A percentile compares a stretch with the other conserved stretches of the same genome.
These are phyloP conservation scores for Scortum barcoo DNA, from an alignment of 2,113 vertebrate species.

Conservation along the genomic window DNA sequence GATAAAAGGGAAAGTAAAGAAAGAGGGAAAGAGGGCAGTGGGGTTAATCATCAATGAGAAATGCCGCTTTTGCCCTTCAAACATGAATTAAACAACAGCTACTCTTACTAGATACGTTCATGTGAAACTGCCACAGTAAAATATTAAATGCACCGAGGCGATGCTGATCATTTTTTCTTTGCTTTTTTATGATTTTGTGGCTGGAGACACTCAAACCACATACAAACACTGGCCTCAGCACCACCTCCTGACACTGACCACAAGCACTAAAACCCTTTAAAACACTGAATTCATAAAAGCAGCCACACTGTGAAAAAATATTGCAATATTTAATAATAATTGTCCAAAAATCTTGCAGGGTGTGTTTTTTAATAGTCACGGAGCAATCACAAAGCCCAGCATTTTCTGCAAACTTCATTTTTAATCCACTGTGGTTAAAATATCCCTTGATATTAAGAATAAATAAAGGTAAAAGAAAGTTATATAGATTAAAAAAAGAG, in stretches of 20 bases:
- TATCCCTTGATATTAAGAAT: not conserved
- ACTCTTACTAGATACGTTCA: not conserved
- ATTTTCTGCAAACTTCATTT: not conserved
- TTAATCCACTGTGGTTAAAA: not conserved
- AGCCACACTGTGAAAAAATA: not conserved
- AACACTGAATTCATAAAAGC: not conserved
- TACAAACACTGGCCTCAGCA: not conserved
- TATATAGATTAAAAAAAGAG: too few species aligned
- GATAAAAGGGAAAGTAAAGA: not conserved
- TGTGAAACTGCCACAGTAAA: not conserved
- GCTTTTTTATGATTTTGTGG: too few species aligned
- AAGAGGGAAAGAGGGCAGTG: not conserved
- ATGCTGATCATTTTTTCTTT: too few species aligned
- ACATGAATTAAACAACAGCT: conserved; percentile 16
- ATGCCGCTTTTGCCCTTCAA: not conserved
- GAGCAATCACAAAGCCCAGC: not conserved
- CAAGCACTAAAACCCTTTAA: not conserved
- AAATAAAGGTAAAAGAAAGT: not conserved
- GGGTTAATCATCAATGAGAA: conserved; percentile 15
- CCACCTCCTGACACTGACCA: not conserved
- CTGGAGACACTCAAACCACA: not conserved
- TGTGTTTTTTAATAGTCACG: conserved; percentile 3
- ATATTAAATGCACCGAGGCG: not conserved
- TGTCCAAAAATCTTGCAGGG: not conserved
- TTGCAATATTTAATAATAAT: too few species aligned